These are phyloP conservation scores for Eucera pruinosa DNA, from an alignment of 2,888 invertebrate genomes.

Conservation along the genomic window DNA sequence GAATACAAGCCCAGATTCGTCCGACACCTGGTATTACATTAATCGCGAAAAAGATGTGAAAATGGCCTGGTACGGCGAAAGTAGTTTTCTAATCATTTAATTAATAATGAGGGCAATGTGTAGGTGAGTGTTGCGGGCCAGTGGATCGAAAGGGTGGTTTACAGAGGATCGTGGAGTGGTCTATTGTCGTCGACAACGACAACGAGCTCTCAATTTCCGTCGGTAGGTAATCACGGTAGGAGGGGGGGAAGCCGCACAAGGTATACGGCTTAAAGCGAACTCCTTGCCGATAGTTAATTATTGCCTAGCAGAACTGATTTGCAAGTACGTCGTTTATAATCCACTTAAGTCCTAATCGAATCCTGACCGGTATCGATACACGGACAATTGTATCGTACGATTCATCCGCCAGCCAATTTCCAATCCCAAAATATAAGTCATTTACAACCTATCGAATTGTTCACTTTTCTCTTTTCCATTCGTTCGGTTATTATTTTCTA, in stretches of 20 bases:
- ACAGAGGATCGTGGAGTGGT: slow-evolving; percentile 53
- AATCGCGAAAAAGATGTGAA: too few species aligned
- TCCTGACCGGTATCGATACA: slow-evolving; percentile 64
- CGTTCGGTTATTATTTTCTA: too few species aligned
- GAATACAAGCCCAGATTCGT: too few species aligned
- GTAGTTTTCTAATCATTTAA: slow-evolving; percentile 57
- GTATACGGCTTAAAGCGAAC: slow-evolving; percentile 69
- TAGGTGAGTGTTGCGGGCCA: slow-evolving; percentile 37
- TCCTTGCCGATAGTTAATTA: slow-evolving; percentile 74
- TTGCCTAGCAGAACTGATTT: slow-evolving; percentile 72
- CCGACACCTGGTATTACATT: too few species aligned
- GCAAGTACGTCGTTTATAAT: slow-evolving; percentile 75
- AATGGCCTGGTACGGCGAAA: not conserved
- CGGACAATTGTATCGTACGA: slow-evolving; percentile 55
- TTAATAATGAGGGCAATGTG: slow-evolving; percentile 56
- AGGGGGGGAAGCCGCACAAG: slow-evolving; percentile 52
- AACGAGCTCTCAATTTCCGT: slow-evolving; percentile 65
- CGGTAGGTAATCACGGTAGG: slow-evolving; percentile 60
- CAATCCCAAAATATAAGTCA: too few species aligned
- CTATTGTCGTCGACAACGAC: slow-evolving; percentile 50
- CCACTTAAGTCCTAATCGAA: slow-evolving; percentile 73
- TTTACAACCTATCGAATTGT: too few species aligned
- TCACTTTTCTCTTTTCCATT: too few species aligned
- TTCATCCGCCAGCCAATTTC: slow-evolving; percentile 11
- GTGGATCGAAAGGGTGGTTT: slow-evolving; percentile 52